A percentile compares a stretch with the other conserved stretches of the same genome.
phyloP scores from a whole-genome alignment of 1,140 invertebrate species.

The Varroa destructor region DNA sequence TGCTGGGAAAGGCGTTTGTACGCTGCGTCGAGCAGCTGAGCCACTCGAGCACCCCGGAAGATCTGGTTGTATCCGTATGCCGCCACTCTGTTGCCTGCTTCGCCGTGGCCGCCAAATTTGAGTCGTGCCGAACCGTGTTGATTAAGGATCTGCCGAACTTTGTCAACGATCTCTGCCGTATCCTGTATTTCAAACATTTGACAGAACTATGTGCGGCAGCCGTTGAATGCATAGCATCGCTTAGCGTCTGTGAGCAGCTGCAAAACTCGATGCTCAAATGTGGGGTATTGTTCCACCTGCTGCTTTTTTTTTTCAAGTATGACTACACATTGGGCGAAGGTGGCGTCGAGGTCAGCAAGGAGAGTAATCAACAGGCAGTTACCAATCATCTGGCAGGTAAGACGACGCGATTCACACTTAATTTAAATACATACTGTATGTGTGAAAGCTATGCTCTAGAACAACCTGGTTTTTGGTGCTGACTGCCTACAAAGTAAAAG shows the following conservation, averaged over 20 bases:
- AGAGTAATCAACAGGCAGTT: conserved; percentile 62
- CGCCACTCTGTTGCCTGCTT: conserved; percentile 80
- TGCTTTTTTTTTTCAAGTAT: conserved; percentile 82
- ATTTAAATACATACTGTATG: not conserved
- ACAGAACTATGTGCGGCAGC: conserved; percentile 62
- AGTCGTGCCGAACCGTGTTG: conserved; percentile 71
- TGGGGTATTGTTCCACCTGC: conserved; percentile 79
- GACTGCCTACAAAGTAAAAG: too few species aligned
- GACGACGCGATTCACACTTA: not conserved
- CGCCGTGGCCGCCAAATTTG: conserved; percentile 83
- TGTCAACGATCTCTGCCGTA: conserved; percentile 71
- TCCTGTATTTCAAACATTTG: conserved; percentile 76
- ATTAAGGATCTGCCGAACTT: conserved; percentile 60
- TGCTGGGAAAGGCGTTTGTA: conserved; percentile 70
- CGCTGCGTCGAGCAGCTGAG: conserved; percentile 78
- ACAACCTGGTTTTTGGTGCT: not conserved
- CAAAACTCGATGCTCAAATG: conserved; percentile 80
- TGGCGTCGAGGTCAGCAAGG: conserved; percentile 68
- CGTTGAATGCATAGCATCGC: conserved; percentile 66
- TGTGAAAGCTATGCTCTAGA: not conserved
- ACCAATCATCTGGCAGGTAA: conserved; percentile 5
- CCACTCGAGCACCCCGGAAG: conserved; percentile 57
- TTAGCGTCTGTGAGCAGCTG: conserved; percentile 64
- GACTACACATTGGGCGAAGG: conserved; percentile 96
- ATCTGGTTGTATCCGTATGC: conserved; percentile 82